phyloP scores from a whole-genome alignment of 2,888 invertebrate species.

The Mongoloraphidia duomilia region DNA sequence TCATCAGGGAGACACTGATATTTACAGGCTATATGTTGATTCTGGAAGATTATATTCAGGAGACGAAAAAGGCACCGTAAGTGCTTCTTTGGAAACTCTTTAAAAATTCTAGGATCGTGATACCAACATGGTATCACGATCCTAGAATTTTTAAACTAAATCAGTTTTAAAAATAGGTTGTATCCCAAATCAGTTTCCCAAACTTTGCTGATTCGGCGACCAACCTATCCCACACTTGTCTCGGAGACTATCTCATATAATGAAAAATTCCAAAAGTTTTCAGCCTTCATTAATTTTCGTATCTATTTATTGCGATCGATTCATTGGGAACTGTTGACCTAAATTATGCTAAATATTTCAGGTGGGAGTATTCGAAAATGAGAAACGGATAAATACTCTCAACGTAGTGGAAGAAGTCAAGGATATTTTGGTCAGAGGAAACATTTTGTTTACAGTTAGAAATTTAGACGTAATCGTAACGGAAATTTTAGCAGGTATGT shows the following conservation, averaged over 20 bases:
- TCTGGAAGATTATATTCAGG: constrained; percentile 37
- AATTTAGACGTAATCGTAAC: constrained; percentile 46
- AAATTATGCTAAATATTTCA: constrained; percentile 19
- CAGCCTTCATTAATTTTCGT: not conserved
- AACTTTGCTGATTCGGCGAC: too few species aligned
- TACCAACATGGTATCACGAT: too few species aligned
- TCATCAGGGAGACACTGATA: constrained; percentile 28
- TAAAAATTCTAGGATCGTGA: not conserved
- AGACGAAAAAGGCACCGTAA: constrained; percentile 47
- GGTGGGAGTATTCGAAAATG: constrained; percentile 41
- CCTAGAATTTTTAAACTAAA: too few species aligned
- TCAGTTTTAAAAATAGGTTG: too few species aligned
- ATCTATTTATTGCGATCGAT: too few species aligned
- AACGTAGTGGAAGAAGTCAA: constrained; percentile 48
- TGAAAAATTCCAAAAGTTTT: too few species aligned
- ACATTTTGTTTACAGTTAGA: constrained; percentile 42
- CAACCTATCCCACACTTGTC: not conserved
- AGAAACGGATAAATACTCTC: constrained; percentile 33
- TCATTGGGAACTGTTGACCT: too few species aligned
- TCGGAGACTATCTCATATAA: not conserved
- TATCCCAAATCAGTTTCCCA: too few species aligned
- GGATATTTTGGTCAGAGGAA: constrained; percentile 37
- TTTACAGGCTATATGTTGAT: constrained; percentile 27
- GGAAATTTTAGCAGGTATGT: constrained; percentile 39
- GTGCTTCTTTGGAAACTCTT: constrained; percentile 17